These are phyloP conservation scores for Onchidella celtica DNA, from an alignment of 2,888 invertebrate genomes.

Conservation along the genomic window DNA sequence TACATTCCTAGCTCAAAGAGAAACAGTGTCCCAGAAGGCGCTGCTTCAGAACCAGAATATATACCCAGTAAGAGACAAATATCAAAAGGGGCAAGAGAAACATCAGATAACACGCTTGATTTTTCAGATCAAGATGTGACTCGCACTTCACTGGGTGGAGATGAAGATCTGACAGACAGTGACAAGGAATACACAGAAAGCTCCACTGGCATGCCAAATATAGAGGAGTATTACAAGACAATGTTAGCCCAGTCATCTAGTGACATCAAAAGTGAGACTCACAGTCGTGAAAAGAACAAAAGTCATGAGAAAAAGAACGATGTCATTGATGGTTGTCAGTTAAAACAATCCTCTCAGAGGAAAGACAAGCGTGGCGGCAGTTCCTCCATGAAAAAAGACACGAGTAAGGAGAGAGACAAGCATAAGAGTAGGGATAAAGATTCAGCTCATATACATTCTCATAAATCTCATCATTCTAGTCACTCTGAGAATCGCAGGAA, in stretches of 20 bases:
- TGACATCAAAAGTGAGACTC: neutral
- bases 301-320: too few relatives aligned
- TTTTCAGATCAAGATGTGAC: neutral
- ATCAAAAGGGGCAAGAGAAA: too few relatives aligned
- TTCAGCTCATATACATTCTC: too few relatives aligned
- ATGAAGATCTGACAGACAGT: slow-evolving; percentile 42
- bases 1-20: slow-evolving; percentile 7
- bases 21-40: neutral
- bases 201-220: neutral
- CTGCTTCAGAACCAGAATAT: neutral
- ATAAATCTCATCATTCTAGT: too few relatives aligned
- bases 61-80: neutral
- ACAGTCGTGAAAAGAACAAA: neutral
- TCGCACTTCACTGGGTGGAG: neutral
- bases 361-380: neutral
- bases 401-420: slow-evolving; percentile 3
- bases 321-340: neutral
- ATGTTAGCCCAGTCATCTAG: slow-evolving; percentile 13
- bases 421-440: neutral
- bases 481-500: too few relatives aligned
- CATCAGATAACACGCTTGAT: too few relatives aligned
- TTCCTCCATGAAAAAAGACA: neutral
- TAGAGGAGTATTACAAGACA: slow-evolving; percentile 31
- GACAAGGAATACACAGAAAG: neutral
- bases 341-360: too few relatives aligned